Conservation (phyloP, 2,113 vertebrate genomes). For the Tympanuchus pallidicinctus region DNA sequence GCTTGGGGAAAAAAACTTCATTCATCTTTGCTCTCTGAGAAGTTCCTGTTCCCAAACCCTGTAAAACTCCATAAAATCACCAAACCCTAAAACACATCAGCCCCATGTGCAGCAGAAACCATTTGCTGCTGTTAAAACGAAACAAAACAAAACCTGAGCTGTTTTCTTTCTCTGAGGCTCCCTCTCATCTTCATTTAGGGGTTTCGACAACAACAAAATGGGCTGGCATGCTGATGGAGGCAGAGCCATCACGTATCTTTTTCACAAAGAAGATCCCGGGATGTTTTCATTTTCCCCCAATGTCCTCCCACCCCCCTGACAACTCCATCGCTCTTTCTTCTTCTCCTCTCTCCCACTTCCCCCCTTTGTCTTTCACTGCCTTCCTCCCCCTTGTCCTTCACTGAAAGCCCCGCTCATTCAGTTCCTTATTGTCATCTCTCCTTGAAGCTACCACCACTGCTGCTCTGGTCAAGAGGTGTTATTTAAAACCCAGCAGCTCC, state of each 20-base stretch:
- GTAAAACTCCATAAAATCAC: constrained; percentile 32
- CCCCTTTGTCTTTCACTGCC: constrained; percentile 62
- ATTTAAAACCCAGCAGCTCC: constrained; percentile 77
- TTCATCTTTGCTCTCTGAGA: constrained; percentile 13
- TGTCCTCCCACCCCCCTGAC: constrained; percentile 28
- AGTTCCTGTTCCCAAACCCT: neutral
- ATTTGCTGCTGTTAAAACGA: neutral
- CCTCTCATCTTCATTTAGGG: neutral
- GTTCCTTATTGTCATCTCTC: constrained; percentile 63
- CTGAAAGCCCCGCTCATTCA: constrained; percentile 51
- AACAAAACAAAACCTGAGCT: neutral
- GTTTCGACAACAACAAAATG: neutral
- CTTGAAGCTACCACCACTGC: constrained; percentile 67
- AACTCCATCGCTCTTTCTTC: constrained; percentile 22
- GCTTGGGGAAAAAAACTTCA: neutral
- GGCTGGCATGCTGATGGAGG: neutral
- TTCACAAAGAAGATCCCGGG: neutral
- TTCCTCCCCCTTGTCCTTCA: constrained; percentile 50
- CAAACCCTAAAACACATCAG: neutral
- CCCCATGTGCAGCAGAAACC: neutral
- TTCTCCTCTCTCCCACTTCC: neutral
- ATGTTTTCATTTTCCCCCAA: neutral
- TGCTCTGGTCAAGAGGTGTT: constrained; percentile 76
- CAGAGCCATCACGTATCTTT: constrained; percentile 16
- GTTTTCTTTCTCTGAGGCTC: neutral